Base-by-base conservation (phyloP, 2,888 invertebrate species). In the Lumbricus terrestris region DNA sequence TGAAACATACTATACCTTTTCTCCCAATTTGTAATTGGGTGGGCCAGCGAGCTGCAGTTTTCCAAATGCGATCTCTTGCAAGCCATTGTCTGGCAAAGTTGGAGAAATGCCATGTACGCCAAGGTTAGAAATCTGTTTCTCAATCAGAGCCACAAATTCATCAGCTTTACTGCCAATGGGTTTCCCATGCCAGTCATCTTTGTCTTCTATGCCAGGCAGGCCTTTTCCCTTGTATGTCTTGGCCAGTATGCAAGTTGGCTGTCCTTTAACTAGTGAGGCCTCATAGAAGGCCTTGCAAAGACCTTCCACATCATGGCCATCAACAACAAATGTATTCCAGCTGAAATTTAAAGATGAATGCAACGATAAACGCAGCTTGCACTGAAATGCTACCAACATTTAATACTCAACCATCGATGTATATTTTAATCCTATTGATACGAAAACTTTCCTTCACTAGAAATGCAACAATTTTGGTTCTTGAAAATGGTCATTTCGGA, bases 101-200 rank as follows among this genome's bases (percentile, higher is more conserved):
- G 97, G 96, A 92, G 96, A 96, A 13, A 96, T 94, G 92, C 96
- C 96, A 11, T 96, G 95, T 2, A 96, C 96, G 29, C 96, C 96
- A 91, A 96, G 95, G 94, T 97, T 97, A 93, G 96, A 96, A 91
- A 98, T 96, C 92, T 96, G 95, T 0, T 96, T 95, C 92, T 96
- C 96, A 82, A 95, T 93, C 34, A 91, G 92, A 13, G 93, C 92
- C 15, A 96, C 92, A 16, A 97, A 96, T 93, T 96, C 96, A 0
- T 97, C 96, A 0, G 97, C 96, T 91, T 97, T 97, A 90, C 96
- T 97, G 0, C 98, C 98, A 91, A 99, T 95, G 0, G 99, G 97
- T 95, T 99, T 99, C 90, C 99, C 99, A 94, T 99, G 99, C 99
- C 99, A 99, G 95, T 98, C 98, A 91, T 98, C 97, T 92, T 96